A percentile compares a stretch with the other conserved stretches of the same genome.
phyloP scores from a whole-genome alignment of 2,113 vertebrate genomes.

The Epinephelus cyanopodus region DNA sequence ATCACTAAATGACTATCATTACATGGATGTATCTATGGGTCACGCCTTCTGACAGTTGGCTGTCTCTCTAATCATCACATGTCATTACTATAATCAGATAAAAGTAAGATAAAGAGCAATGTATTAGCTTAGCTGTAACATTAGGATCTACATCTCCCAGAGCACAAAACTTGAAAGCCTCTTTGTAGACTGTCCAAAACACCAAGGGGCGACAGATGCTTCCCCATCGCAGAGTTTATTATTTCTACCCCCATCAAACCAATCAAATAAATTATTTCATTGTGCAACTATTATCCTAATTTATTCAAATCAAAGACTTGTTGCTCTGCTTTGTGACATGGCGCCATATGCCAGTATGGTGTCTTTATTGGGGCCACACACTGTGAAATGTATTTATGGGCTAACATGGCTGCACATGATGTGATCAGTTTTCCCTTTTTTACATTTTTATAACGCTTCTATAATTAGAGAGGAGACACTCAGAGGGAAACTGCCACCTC shows the following conservation, averaged over 20 bases:
- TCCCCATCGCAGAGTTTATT: constrained; percentile 47
- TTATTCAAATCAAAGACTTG: constrained; percentile 66
- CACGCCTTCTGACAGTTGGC: constrained; percentile 62
- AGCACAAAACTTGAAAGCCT: constrained; percentile 51
- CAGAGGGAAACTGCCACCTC: constrained; percentile 4
- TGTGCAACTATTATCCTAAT: constrained; percentile 62
- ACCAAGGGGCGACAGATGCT: constrained; percentile 56
- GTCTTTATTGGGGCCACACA: constrained; percentile 45
- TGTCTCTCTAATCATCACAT: constrained; percentile 68
- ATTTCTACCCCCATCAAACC: constrained; percentile 55
- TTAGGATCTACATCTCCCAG: constrained; percentile 52
- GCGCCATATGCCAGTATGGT: constrained; percentile 60
- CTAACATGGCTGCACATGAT: constrained; percentile 37
- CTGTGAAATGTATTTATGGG: constrained; percentile 48
- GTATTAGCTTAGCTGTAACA: constrained; percentile 57
- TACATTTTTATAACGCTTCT: constrained; percentile 12
- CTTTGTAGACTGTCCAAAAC: constrained; percentile 61
- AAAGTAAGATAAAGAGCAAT: constrained; percentile 67
- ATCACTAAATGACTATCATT: constrained; percentile 66
- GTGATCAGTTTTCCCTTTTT: constrained; percentile 29
- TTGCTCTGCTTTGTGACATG: constrained; percentile 54
- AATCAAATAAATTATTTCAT: constrained; percentile 64
- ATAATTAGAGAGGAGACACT: constrained; percentile 33
- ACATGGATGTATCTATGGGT: constrained; percentile 60
- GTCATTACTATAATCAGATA: constrained; percentile 71